A percentile compares a stretch with the other conserved stretches of the same genome.
Evolutionary conservation across 2,888 invertebrate species (phyloP).

Genomic region (Stictocephala bisonia): DNA sequence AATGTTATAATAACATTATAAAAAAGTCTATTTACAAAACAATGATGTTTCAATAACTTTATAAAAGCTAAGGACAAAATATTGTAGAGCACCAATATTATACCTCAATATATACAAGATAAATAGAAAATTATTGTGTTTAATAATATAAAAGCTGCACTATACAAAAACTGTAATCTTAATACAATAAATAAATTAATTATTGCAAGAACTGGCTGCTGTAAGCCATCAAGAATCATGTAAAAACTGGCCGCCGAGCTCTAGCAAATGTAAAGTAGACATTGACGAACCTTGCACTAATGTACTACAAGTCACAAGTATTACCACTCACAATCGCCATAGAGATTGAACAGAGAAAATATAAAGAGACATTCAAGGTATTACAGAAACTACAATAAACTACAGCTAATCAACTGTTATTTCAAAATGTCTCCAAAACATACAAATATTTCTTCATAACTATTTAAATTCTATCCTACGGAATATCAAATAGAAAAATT

Average conservation of each 20-base stretch:
- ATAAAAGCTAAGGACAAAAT: conserved; percentile 51
- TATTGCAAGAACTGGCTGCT: conserved; percentile 42
- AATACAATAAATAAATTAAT: conserved; percentile 22
- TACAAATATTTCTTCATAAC: too few species aligned
- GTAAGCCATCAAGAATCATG: not conserved
- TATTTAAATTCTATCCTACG: too few species aligned
- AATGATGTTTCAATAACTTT: conserved; percentile 44
- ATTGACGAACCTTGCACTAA: not conserved
- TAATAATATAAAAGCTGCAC: conserved; percentile 47
- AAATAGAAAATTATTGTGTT: conserved; percentile 49
- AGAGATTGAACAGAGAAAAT: conserved; percentile 9
- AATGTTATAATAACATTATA: conserved; percentile 36
- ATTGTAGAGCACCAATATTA: conserved; percentile 50
- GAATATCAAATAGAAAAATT: too few species aligned
- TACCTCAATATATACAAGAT: conserved; percentile 47
- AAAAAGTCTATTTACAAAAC: conserved; percentile 50
- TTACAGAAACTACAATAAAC: not conserved
- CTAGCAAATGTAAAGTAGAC: conserved; percentile 22
- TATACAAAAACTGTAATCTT: conserved; percentile 27
- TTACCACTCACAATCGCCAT: conserved; percentile 3
- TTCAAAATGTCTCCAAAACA: too few species aligned
- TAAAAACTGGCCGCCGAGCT: conserved; percentile 1
- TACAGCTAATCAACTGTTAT: conserved; percentile 14
- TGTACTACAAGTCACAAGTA: too few species aligned
- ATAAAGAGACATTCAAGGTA: not conserved